Evolutionary conservation across 2,113 vertebrate species (phyloP), one percentile per base, ranked within the genome.

Genomic region (Erpornis zantholeuca): DNA sequence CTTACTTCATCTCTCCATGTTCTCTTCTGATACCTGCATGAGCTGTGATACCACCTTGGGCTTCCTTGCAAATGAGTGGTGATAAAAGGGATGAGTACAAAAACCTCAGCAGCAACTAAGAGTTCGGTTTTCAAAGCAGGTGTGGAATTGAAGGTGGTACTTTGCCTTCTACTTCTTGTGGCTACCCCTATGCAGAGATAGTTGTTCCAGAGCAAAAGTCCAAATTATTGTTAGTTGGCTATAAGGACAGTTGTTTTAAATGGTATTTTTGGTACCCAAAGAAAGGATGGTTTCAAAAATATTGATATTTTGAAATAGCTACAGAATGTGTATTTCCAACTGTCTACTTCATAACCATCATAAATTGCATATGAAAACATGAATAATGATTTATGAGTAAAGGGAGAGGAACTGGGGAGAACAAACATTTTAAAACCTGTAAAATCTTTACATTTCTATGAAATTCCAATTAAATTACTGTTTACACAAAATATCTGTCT

Each of bases 141-240:
- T 87, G n/a, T 76, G 53, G 44, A 60, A 82, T 69, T 85, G 38
- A 66, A 42, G 64, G 70, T 70, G 27, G 33, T 35, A 11, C 24
- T 42, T 75, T 47, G 21, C 19, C 35, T 81, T 17, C 38, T 88
- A 19, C 64, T 63, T 64, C 60, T 53, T 69, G 9, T 80, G 65
- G 11, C 24, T 91, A 1, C 49, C 22, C 8, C 0, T 3, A 8
- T 52, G 15, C n/a, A 40, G 73, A n/a, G 33, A 50, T 47, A 78
- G 38, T 23, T 38, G 7, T 31, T 63, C 21, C 36, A 17, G 63
- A 47, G 52, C 59, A 33, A 40, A 88, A 89, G 44, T 44, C 44
- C 27, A 17, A 52, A 36, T 36, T 0, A 0, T 40, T 5, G 1
- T 40, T 81, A 66, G 35, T 3, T 91, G 1, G 13, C 49, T 79